Conservation (phyloP, 2,888 invertebrate species). For the Stomorhina lunata region DNA sequence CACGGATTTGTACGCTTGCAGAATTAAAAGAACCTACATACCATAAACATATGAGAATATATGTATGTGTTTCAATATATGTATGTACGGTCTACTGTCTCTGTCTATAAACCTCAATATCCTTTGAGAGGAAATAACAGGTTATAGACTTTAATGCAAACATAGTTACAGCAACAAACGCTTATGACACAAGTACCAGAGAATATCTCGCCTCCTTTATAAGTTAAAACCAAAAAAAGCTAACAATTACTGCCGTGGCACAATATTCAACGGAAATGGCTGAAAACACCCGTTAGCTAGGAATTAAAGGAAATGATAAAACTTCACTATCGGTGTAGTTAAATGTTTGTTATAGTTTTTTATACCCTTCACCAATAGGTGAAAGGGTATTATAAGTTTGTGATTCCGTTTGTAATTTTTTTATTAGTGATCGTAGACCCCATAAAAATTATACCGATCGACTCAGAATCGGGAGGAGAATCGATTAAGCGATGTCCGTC, state of each 20-base stretch:
- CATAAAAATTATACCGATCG: no score
- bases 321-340: background rate
- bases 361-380: background rate
- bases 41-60: background rate
- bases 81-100: background rate
- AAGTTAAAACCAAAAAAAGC: background rate
- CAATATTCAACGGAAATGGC: slow-evolving; percentile 30
- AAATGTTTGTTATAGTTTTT: background rate
- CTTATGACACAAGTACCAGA: background rate
- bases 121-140: slow-evolving; percentile 53
- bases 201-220: background rate
- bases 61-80: background rate
- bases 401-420: no score
- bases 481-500: no score
- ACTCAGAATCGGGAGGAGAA: no score
- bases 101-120: slow-evolving; percentile 53
- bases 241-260: slow-evolving; percentile 31
- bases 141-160: slow-evolving; percentile 26
- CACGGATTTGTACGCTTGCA: background rate
- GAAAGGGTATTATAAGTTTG: no score
- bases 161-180: background rate
- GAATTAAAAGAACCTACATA: background rate
- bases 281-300: slow-evolving; percentile 25
- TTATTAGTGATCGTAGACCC: no score
- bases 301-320: background rate